Conservation (phyloP, 1,140 invertebrate genomes). For the Drosophila melanogaster region Release_6_plus_ISO1_MT NT_037436.4:5086001-5086500, state of each 20-base stretch:
- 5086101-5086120: constrained; percentile 51
- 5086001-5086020: not conserved
- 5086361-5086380: not conserved
- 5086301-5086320: constrained; percentile 35
- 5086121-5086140: constrained; percentile 31
- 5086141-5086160: constrained; percentile 19
- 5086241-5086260: constrained; percentile 74
- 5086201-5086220: not conserved
- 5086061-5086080: constrained; percentile 66
- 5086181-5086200: not conserved
- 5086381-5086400: not conserved
- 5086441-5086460: constrained; percentile 55
- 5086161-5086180: constrained; percentile 5
- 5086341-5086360: constrained; percentile 1
- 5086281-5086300: constrained; percentile 56
- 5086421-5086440: constrained; percentile 54
- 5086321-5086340: constrained; percentile 33
- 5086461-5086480: constrained; percentile 60
- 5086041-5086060: constrained; percentile 47
- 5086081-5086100: constrained; percentile 45
- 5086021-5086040: constrained; percentile 23
- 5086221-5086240: constrained; percentile 28
- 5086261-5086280: constrained; percentile 70
- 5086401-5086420: constrained; percentile 56
- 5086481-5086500: constrained; percentile 55